Evolutionary conservation across 1,140 invertebrate species (phyloP).

Genomic region (Drosophila neocordata): DNA sequence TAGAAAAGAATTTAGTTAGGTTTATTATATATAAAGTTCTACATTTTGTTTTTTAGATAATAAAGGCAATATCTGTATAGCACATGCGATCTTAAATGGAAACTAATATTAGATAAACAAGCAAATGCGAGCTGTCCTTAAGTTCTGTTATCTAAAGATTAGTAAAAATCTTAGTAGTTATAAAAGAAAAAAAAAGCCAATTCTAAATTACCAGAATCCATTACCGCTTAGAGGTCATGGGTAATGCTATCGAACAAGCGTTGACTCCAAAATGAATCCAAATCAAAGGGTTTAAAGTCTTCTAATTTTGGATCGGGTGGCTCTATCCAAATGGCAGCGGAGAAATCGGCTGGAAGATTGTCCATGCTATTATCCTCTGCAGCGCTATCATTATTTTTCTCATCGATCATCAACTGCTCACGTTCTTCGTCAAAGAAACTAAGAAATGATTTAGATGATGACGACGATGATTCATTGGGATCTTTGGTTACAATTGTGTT

Average conservation of each 20-base stretch:
- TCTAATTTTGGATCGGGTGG: constrained; percentile 87
- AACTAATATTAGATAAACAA: too few relatives aligned
- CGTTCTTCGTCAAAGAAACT: neutral
- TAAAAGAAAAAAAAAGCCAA: neutral
- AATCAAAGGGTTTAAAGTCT: constrained; percentile 93
- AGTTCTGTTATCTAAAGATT: neutral
- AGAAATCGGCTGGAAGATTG: constrained; percentile 38
- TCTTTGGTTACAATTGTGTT: constrained; percentile 79
- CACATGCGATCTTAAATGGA: too few relatives aligned
- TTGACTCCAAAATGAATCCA: constrained; percentile 94
- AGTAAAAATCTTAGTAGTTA: too few relatives aligned
- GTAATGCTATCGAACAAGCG: constrained; percentile 91
- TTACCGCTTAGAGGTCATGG: constrained; percentile 85
- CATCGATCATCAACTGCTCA: constrained; percentile 36
- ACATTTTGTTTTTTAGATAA: too few relatives aligned
- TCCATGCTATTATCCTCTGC: constrained; percentile 57
- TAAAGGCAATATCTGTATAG: too few relatives aligned
- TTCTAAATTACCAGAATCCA: neutral
- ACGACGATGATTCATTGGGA: constrained; percentile 69
- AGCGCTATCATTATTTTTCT: constrained; percentile 22
- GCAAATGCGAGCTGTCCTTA: too few relatives aligned
- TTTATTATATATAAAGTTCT: too few relatives aligned
- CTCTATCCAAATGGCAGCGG: constrained; percentile 88
- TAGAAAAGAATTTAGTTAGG: too few relatives aligned
- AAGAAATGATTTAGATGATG: constrained; percentile 21